These are phyloP conservation scores for Apteryx mantelli DNA, from an alignment of 2,113 vertebrate species.

Conservation along the genomic window DNA sequence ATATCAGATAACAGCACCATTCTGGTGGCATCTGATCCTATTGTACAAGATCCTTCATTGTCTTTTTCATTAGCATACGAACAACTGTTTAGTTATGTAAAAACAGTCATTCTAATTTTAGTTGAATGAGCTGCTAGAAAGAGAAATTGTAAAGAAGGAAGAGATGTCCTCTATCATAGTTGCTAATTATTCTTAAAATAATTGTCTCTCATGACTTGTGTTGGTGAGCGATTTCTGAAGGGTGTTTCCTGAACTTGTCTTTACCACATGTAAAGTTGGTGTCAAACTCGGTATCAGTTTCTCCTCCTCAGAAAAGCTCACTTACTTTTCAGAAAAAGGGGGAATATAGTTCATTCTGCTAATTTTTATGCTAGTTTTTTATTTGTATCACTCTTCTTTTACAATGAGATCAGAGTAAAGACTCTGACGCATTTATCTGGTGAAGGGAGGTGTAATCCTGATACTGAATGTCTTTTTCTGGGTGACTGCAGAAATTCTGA, in stretches of 20 bases:
- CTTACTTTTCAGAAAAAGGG: background rate
- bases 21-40: background rate
- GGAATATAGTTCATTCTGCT: background rate
- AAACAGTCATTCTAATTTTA: background rate
- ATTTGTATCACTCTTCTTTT: background rate
- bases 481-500: background rate
- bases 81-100: background rate
- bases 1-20: background rate
- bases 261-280: background rate
- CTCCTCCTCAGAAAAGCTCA: background rate
- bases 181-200: background rate
- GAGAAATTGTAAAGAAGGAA: background rate
- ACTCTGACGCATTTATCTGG: background rate
- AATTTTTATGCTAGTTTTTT: background rate
- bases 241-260: background rate
- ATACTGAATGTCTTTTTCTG: background rate
- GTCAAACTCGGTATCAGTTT: background rate
- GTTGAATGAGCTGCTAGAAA: background rate
- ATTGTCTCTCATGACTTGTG: background rate
- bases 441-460: background rate
- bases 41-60: background rate
- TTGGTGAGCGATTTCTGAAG: background rate
- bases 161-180: background rate
- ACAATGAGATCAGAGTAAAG: background rate
- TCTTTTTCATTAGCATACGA: background rate